phyloP scores from a whole-genome alignment of 2,113 vertebrate species.

The Caranx melampygus region DNA sequence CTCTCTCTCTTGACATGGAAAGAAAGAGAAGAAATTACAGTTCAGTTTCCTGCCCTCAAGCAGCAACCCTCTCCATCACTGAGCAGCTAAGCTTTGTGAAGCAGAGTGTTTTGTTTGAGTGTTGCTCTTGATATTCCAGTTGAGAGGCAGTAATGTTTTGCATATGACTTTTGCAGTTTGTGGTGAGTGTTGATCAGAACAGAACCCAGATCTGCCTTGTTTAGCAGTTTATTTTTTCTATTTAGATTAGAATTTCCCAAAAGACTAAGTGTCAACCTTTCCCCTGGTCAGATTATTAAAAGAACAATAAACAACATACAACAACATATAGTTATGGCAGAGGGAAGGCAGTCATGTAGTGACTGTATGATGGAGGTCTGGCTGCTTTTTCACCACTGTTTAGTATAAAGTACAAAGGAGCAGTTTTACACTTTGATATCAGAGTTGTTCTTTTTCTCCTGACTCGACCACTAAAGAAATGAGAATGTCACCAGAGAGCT shows the following conservation, averaged over 20 bases:
- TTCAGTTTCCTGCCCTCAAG: too few relatives aligned
- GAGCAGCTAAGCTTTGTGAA: not conserved
- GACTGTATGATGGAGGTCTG: not conserved
- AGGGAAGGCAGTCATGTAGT: not conserved
- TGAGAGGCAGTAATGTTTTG: too few relatives aligned
- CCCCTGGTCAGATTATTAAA: not conserved
- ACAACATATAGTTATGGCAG: too few relatives aligned
- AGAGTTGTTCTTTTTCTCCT: not conserved
- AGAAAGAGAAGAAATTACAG: too few relatives aligned
- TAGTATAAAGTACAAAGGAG: not conserved
- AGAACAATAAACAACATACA: not conserved
- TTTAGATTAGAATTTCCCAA: too few relatives aligned
- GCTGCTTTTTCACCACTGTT: not conserved
- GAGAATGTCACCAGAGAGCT: not conserved
- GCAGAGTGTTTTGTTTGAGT: not conserved
- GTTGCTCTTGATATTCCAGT: not conserved
- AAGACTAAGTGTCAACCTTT: not conserved
- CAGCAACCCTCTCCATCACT: too few relatives aligned
- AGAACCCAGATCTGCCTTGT: too few relatives aligned
- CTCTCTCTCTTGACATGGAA: too few relatives aligned
- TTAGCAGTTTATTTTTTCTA: too few relatives aligned
- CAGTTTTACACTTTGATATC: not conserved
- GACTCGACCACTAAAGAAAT: not conserved
- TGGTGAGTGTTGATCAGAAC: too few relatives aligned
- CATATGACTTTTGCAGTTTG: too few relatives aligned